Evolutionary conservation across 2,888 invertebrate species (phyloP), one percentile per base, ranked within the genome.

Genomic region (Aethes cnicana): DNA sequence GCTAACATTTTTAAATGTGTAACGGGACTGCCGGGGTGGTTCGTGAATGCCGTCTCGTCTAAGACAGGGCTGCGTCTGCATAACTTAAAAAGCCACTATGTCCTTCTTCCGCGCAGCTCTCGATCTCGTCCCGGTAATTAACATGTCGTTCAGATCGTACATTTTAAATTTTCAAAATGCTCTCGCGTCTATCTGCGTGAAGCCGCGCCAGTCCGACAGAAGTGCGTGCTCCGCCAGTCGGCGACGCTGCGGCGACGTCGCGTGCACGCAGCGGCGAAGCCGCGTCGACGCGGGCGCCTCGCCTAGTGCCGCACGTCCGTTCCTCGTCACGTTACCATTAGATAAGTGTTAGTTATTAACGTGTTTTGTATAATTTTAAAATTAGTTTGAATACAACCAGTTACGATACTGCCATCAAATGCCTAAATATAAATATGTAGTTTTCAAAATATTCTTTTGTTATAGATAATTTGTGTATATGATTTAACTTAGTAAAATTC

Each of bases 301-400:
- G 42, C 23, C 12, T 43, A 85, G 81, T 77, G 85, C 81, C 70
- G 78, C 74, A 73, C 74, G 78, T 84, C 81, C 81, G 87, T 85
- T 87, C 88, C 88, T 87, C 83, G 77, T 81, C 74, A 77, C 78
- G 89, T 89, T 89, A 89, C 89, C 89, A 89, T 85, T 88, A 89
- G 78, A 77, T 88, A 84, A 88, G 87, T 78, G 64, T 82, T 85
- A 87, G 85, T 66, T 78, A 78, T 70, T 68, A 71, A 64, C 62
- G 65, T 77, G 73, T 81, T 84, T 81, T 84, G 79, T 88, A 85
- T 67, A 83, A 82, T 84, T 69, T 83, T 81, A 61, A 63, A 61
- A 79, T 83, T 80, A 83, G 79, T 83, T 82, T 62, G 78, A 76
- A 81, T 71, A 84, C 82, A 87, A 88, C 83, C 88, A 84, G 84